Evolutionary conservation across 2,113 vertebrate genomes (phyloP), one percentile per base, ranked within the genome.

Genomic region (Amphiprion ocellaris): DNA sequence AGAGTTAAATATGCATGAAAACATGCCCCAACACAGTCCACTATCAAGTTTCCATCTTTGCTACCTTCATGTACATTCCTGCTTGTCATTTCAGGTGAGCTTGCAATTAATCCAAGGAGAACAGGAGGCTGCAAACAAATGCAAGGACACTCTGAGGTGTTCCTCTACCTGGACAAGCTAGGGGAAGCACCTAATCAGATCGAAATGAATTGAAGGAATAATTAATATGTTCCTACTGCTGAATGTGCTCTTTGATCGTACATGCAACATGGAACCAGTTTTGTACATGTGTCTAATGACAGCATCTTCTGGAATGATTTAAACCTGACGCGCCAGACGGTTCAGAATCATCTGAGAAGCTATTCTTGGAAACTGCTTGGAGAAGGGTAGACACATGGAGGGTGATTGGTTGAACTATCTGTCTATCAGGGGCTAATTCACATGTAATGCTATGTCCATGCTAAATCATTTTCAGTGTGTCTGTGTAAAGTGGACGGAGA

Each of bases 41-140:
- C n/a, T 12, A 58, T 86, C 68, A 61, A 15, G 33, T 30, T 41
- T 61, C 54, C 47, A 58, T 60, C 73, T 66, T 41, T 53, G 66
- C 39, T 19, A 33, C 54, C 53, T 78, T 70, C 64, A 81, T 70
- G 41, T 26, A 68, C 74, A 89, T 87, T 86, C 85, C 85, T 79
- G 79, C 50, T 69, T 77, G 86, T 87, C 87, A 82, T 69, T 85
- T 76, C 65, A 33, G 44, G 56, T 79, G 6, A 23, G 77, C 55
- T 62, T 10, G 19, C 10, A 54, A 77, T 86, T 24, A 72, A 66
- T 79, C 26, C 39, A 39, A 0, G 10, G 54, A 30, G 69, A 69
- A 41, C 1, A 23, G n/a, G 24, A 46, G 24, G 24, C 54, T 23
- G 64, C 24, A 26, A 39, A 63, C 64, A 24, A 59, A 69, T 55